Percentiles rank a stretch among this genome's conserved stretches.
phyloP scores from a whole-genome alignment of 2,888 invertebrate genomes.

The Parelbella ahira region DNA sequence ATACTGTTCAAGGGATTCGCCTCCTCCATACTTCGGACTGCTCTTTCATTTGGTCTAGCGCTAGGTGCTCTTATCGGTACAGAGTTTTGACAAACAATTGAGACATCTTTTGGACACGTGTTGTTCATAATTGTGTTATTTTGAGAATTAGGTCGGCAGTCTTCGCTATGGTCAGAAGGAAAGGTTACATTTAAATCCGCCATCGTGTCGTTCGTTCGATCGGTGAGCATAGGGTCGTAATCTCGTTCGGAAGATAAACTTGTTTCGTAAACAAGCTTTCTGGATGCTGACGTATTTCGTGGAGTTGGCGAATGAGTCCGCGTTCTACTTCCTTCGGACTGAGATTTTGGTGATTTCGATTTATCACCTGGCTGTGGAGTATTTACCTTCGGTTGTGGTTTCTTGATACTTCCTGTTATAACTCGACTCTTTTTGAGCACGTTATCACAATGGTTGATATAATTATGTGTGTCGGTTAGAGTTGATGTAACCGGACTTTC shows the following conservation, averaged over 20 bases:
- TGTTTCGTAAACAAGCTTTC: conserved; percentile 58
- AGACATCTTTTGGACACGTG: conserved; percentile 1
- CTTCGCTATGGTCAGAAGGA: conserved; percentile 62
- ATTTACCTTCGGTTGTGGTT: conserved; percentile 32
- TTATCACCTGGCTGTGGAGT: conserved; percentile 25
- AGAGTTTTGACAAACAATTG: conserved; percentile 10
- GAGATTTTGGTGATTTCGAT: conserved; percentile 32
- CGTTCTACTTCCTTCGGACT: conserved; percentile 43
- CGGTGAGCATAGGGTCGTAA: conserved; percentile 59
- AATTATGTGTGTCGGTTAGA: conserved; percentile 57
- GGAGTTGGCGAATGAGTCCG: conserved; percentile 49
- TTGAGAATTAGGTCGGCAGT: conserved; percentile 34
- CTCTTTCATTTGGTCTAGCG: conserved; percentile 39
- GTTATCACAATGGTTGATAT: conserved; percentile 55
- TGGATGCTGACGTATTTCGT: conserved; percentile 40
- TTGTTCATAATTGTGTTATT: conserved; percentile 22
- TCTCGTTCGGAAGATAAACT: conserved; percentile 56
- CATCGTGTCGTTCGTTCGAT: conserved; percentile 73
- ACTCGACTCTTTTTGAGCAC: conserved; percentile 60
- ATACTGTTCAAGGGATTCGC: conserved; percentile 41
- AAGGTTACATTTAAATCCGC: conserved; percentile 73
- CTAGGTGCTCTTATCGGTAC: conserved; percentile 27
- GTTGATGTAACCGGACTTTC: conserved; percentile 48
- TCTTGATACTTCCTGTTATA: conserved; percentile 56
- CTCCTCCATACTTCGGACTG: conserved; percentile 44